Conservation (phyloP, 2,113 vertebrate species). For the Psittacula cyanocephala region DNA sequence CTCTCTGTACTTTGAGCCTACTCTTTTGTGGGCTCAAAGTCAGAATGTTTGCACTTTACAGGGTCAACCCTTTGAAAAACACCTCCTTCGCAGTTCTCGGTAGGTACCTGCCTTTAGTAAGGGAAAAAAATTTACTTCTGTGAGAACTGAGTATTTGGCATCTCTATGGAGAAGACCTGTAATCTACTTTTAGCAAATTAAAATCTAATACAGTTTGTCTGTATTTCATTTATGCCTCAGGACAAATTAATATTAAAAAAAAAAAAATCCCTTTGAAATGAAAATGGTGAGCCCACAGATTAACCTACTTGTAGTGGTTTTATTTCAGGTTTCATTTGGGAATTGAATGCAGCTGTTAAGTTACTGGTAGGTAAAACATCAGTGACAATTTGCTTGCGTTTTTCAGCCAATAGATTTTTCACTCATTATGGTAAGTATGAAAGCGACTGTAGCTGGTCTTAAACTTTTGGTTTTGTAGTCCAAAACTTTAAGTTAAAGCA, state of each 20-base stretch:
- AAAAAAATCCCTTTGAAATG: constrained; percentile 36
- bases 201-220: not conserved
- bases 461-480: not conserved
- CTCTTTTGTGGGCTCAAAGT: not conserved
- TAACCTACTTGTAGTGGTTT: constrained; percentile 52
- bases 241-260: constrained; percentile 32
- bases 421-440: not conserved
- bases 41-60: not conserved
- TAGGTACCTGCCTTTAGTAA: not conserved
- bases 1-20: not conserved
- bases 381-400: not conserved
- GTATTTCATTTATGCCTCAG: constrained; percentile 24
- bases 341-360: not conserved
- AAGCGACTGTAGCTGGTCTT: not conserved
- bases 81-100: not conserved
- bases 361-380: constrained; percentile 14
- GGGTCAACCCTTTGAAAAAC: not conserved
- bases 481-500: not conserved
- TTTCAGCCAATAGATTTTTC: constrained; percentile 13
- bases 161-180: not conserved
- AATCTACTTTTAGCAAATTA: constrained; percentile 50
- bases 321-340: constrained; percentile 42
- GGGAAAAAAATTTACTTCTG: not conserved
- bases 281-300: constrained; percentile 30
- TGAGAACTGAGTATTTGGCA: not conserved